phyloP scores from a whole-genome alignment of 2,888 invertebrate species.

The Drosophila putrida region DNA sequence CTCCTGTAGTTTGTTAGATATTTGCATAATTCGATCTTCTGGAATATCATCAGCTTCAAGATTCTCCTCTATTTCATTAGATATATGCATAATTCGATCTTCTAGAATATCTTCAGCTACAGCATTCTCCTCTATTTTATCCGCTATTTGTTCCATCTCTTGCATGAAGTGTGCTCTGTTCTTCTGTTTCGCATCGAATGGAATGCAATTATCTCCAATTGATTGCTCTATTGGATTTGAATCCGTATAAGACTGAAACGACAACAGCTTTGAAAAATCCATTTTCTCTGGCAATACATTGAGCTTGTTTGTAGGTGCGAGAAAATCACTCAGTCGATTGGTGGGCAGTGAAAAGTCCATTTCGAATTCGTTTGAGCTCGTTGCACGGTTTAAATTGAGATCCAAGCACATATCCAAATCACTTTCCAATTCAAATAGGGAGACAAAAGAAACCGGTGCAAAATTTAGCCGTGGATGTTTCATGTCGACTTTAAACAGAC shows the following conservation, averaged over 20 bases:
- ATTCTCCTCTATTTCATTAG: neutral
- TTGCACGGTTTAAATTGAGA: neutral
- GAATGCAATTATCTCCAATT: neutral
- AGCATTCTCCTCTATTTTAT: neutral
- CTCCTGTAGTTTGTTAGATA: neutral
- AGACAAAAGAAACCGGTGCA: neutral
- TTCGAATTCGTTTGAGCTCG: slow-evolving; percentile 1
- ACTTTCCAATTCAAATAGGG: slow-evolving; percentile 13
- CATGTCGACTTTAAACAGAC: slow-evolving; percentile 12
- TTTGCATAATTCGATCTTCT: neutral
- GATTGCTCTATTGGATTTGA: neutral
- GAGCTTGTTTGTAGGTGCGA: slow-evolving; percentile 8
- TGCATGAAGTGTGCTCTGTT: neutral
- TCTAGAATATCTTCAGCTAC: neutral
- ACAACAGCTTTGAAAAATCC: slow-evolving; percentile 14
- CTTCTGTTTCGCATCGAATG: neutral
- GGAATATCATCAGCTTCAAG: neutral
- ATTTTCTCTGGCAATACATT: slow-evolving; percentile 14
- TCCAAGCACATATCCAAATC: slow-evolving; percentile 11
- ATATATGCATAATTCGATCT: neutral
- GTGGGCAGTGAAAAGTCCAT: slow-evolving; percentile 17
- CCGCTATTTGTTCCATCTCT: neutral
- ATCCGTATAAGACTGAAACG: slow-evolving; percentile 12
- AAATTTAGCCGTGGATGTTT: slow-evolving; percentile 8
- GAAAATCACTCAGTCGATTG: slow-evolving; percentile 11